Percentiles rank a stretch among this genome's conserved stretches.
These are phyloP conservation scores for Meandrusa payeni DNA, from an alignment of 2,888 invertebrate genomes.

Conservation along the genomic window DNA sequence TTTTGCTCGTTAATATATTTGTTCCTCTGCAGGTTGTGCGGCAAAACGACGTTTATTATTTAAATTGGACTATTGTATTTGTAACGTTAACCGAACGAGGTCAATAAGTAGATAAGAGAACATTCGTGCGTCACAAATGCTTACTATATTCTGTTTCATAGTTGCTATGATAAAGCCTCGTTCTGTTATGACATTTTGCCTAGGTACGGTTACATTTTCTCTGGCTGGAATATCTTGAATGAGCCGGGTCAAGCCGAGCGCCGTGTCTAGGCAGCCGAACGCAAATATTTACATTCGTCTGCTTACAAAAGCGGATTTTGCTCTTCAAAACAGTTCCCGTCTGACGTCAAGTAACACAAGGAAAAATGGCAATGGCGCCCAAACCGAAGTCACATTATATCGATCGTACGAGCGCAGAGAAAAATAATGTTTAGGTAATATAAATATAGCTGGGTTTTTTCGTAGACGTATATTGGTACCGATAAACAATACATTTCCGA, in stretches of 20 bases:
- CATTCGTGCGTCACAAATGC: slow-evolving; percentile 54
- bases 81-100: slow-evolving; percentile 60
- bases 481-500: neutral
- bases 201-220: slow-evolving; percentile 10
- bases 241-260: slow-evolving; percentile 28
- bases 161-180: slow-evolving; percentile 12
- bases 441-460: slow-evolving; percentile 7
- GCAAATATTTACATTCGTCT: slow-evolving; percentile 53
- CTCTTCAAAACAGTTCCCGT: slow-evolving; percentile 51
- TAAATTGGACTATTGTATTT: slow-evolving; percentile 54
- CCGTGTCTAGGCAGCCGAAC: slow-evolving; percentile 40
- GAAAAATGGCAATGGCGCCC: slow-evolving; percentile 15
- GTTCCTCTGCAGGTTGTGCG: slow-evolving; percentile 1
- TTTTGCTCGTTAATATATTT: no score
- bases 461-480: neutral
- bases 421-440: slow-evolving; percentile 8
- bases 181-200: slow-evolving; percentile 6
- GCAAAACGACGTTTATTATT: slow-evolving; percentile 36
- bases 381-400: slow-evolving; percentile 7
- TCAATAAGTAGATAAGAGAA: slow-evolving; percentile 60
- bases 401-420: neutral
- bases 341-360: slow-evolving; percentile 51
- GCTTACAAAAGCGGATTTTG: slow-evolving; percentile 48
- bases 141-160: slow-evolving; percentile 18
- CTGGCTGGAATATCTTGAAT: slow-evolving; percentile 27